Conservation (phyloP, 2,113 vertebrate genomes). For the Ailuropoda melanoleuca region DNA sequence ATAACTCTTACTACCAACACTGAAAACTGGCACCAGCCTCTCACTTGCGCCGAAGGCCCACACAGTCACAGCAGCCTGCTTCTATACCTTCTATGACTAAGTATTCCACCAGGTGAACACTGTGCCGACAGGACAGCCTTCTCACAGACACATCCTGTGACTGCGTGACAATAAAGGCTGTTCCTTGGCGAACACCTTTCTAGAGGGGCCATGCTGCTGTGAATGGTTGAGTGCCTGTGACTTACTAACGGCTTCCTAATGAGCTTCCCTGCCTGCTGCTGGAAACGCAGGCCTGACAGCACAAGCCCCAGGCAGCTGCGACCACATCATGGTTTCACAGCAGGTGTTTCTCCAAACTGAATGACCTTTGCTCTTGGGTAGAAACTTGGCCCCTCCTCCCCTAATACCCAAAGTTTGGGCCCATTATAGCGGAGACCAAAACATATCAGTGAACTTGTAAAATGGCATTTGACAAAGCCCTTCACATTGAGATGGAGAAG, state of each 20-base stretch:
- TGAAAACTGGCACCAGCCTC: not conserved
- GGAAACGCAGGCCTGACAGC: not conserved
- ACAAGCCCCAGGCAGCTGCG: not conserved
- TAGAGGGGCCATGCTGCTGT: not conserved
- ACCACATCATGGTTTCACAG: not conserved
- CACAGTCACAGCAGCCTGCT: not conserved
- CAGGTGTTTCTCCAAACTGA: slow-evolving; percentile 21
- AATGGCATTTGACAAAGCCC: not conserved
- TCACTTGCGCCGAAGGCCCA: not conserved
- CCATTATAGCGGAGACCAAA: not conserved
- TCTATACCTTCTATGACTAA: not conserved
- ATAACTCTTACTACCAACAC: not conserved
- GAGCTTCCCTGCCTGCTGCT: not conserved
- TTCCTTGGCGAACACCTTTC: not conserved
- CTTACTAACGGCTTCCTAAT: not conserved
- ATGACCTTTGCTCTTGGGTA: not conserved
- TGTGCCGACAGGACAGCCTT: not conserved
- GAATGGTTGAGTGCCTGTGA: not conserved
- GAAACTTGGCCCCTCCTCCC: not conserved
- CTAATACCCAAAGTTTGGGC: not conserved
- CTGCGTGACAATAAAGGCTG: not conserved
- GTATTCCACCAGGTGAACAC: not conserved
- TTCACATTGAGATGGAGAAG: not conserved
- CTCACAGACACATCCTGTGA: not conserved
- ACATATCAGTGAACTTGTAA: not conserved